A percentile compares a stretch with the other conserved stretches of the same genome.
phyloP scores from a whole-genome alignment of 2,113 vertebrate species.

The Rhabdornis inornatus region DNA sequence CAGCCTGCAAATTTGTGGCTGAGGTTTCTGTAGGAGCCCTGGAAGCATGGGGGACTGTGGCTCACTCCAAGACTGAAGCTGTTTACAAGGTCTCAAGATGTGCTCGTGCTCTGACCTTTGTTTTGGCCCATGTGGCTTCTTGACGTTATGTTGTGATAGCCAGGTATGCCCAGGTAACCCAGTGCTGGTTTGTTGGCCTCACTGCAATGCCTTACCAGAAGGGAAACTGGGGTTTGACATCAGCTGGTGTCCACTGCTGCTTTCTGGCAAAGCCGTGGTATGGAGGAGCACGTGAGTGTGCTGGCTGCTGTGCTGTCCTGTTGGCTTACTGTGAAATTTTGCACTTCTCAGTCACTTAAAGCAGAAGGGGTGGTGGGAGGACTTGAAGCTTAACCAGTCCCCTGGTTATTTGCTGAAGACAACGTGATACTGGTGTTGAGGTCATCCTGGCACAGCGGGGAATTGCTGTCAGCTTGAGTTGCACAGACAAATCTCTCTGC shows the following conservation, averaged over 20 bases:
- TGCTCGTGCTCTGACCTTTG: background rate
- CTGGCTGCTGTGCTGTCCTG: background rate
- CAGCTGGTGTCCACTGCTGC: background rate
- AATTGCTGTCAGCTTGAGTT: constrained; percentile 76
- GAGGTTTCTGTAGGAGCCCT: background rate
- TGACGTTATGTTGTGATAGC: background rate
- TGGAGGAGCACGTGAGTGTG: background rate
- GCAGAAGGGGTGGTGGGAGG: background rate
- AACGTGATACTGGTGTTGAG: background rate
- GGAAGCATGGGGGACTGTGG: background rate
- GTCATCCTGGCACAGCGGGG: constrained; percentile 64
- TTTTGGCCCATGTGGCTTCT: background rate
- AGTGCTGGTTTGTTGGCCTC: background rate
- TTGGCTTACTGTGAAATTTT: background rate
- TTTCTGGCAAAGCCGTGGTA: background rate
- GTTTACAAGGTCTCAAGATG: background rate
- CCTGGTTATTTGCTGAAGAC: background rate
- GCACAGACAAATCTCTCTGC: constrained; percentile 66
- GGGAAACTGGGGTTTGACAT: background rate
- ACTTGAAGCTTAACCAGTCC: background rate
- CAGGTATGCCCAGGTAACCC: background rate
- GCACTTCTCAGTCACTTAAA: background rate
- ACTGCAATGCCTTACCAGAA: background rate
- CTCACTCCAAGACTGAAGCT: background rate
- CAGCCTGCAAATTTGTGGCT: background rate